Evolutionary conservation across 2,888 invertebrate species (phyloP), one percentile per base, ranked within the genome.

Genomic region (Hirudinaria manillensis): DNA sequence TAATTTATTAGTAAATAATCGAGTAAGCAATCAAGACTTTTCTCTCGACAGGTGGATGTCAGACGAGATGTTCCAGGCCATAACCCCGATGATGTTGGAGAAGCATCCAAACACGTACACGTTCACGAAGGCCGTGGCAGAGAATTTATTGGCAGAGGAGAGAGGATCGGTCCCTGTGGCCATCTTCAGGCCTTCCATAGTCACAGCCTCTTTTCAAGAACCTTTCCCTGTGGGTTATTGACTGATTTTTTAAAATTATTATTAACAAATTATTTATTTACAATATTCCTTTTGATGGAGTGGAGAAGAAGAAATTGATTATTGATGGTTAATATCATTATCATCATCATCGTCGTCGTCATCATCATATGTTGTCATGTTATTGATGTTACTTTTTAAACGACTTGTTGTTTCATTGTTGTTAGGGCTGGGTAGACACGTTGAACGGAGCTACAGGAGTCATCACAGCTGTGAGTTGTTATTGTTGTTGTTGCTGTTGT

Each of bases 341-440:
- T 36, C 4, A 36, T 10, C 10, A 6, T 3, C 4, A 36, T 6
- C 10, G 36, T 3, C 10, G 36, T 36, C 36, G 36, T 36, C 4
- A 36, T 10, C 3, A 36, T 36, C 10, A 10, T n/a, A n/a, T n/a
- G n/a, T n/a, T 36, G 36, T 36, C 36, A 10, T 36, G 36, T 6
- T 36, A 36, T 3, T 36, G 36, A 36, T 36, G 36, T 36, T 36
- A 45, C 16, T 45, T 16, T 45, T 45, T 24, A 56, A 56, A 61
- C 7, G 24, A 61, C 24, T 6, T 36, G 13, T 45, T 38, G 27
- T 36, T 70, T 38, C 7, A 70, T 70, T 38, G 4, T 38, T 66
- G 13, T n/a, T n/a, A 75, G 75, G 75, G 75, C 1, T 75, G 75
- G 75, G 71, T 75, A 1, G 75, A 75, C 45, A 75, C 72, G 27